Conservation (phyloP, 2,888 invertebrate species). For the Alcis repandata region DNA sequence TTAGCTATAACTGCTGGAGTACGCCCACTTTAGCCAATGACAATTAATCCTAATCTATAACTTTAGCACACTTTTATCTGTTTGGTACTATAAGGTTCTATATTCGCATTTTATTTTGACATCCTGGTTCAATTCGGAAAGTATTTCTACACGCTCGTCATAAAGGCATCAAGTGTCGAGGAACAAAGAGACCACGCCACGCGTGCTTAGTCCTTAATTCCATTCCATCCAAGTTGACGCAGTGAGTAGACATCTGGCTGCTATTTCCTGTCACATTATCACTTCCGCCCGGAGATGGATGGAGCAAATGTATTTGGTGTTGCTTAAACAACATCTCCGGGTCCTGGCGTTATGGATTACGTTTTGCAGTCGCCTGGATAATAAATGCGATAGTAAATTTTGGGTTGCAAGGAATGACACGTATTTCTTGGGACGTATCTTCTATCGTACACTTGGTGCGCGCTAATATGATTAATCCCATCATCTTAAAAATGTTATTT, state of each 20-base stretch:
- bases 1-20: too few species aligned
- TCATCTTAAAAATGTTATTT: not conserved
- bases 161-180: slow-evolving; percentile 5
- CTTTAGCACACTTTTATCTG: not conserved
- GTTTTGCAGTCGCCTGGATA: slow-evolving; percentile 20
- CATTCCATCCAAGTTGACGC: slow-evolving; percentile 25
- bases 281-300: slow-evolving; percentile 45
- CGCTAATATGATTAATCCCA: too few species aligned
- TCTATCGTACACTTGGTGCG: not conserved
- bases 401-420: not conserved
- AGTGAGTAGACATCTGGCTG: slow-evolving; percentile 40
- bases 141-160: not conserved
- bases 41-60: too few species aligned
- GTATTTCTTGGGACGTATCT: too few species aligned
- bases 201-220: slow-evolving; percentile 31
- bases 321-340: slow-evolving; percentile 35
- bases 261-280: slow-evolving; percentile 49
- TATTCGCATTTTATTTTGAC: not conserved
- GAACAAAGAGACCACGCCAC: slow-evolving; percentile 10
- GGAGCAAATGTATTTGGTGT: slow-evolving; percentile 42
- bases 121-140: not conserved
- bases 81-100: not conserved
- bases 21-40: too few species aligned
- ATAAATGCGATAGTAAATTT: slow-evolving; percentile 16
- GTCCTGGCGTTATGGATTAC: slow-evolving; percentile 31